These are phyloP conservation scores for Suillia variegata DNA, from an alignment of 2,888 invertebrate genomes.

Conservation along the genomic window DNA sequence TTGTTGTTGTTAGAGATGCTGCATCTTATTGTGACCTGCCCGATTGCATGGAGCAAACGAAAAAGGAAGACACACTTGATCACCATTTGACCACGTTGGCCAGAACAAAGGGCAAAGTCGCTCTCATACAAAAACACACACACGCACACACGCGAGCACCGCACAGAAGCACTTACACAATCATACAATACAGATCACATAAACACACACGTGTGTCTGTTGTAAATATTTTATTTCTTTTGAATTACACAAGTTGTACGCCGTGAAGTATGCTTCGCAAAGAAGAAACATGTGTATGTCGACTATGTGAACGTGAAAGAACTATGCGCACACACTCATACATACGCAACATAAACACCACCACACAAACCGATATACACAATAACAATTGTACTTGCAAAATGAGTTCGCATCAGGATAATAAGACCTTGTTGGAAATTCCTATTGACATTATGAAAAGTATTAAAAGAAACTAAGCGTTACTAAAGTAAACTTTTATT, in stretches of 20 bases:
- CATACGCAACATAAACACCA: too few species aligned
- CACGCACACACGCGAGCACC: neutral
- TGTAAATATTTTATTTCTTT: slow-evolving; percentile 1
- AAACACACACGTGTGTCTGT: neutral
- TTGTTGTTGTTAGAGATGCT: neutral
- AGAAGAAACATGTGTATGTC: neutral
- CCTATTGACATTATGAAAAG: too few species aligned
- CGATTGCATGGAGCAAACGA: neutral
- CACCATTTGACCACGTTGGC: slow-evolving; percentile 6
- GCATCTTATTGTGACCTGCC: neutral
- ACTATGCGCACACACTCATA: too few species aligned
- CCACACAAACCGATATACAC: too few species aligned
- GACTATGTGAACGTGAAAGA: too few species aligned
- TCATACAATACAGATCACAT: too few species aligned
- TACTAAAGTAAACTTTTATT: too few species aligned
- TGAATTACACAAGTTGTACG: neutral
- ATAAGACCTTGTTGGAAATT: neutral
- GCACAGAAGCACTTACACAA: too few species aligned
- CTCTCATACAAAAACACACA: slow-evolving; percentile 11
- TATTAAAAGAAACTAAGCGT: too few species aligned
- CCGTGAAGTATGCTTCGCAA: neutral
- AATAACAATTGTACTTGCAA: neutral
- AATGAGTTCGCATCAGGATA: neutral
- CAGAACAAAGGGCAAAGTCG: slow-evolving; percentile 17
- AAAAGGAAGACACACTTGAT: slow-evolving; percentile 3